Evolutionary conservation across 2,888 invertebrate species (phyloP), one percentile per base, ranked within the genome.

Genomic region (Notodonta dromedarius): DNA sequence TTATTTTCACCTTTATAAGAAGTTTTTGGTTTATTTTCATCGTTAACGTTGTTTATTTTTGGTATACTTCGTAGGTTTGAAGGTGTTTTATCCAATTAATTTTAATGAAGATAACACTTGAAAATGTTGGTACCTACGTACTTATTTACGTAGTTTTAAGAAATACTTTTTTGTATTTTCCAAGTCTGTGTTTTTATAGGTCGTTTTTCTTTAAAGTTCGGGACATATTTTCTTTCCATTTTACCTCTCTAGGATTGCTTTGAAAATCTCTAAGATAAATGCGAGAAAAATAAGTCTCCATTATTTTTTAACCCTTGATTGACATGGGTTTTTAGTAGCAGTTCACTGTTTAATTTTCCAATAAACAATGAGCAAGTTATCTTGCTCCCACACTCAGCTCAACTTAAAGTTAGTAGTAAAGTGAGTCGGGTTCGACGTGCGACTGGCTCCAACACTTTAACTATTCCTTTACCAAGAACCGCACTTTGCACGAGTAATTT

Each of bases 401-500:
- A n/a, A 35, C 4, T 35, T 35, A 35, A 35, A 35, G 35, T 35
- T 35, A 35, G 35, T 35, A 35, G 35, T 35, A 35, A 51, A 51
- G 51, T 51, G 51, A 4, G 51, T 24, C 24, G 6, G 24, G 24
- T 51, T 51, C 24, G 16, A 51, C 51, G 9, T 11, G 24, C 16
- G 51, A 9, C 51, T 24, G 24, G 51, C 35, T 12, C 5, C 14
- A 16, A 44, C 52, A 52, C 32, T 11, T 9, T 42, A 42, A 8
- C 42, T 51, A 58, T 50, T 58, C 51, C 51, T 16, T 51, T 52
- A 52, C 50, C 52, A 24, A 14, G 52, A 57, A 50, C 44, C 24
- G 51, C 24, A 51, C 51, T 51, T 16, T 51, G 51, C 51, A 11
- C n/a, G 51, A 14, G 51, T 24, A 6, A 51, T 24, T 51, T 24